A percentile compares a stretch with the other conserved stretches of the same genome.
phyloP scores from a whole-genome alignment of 2,797 vertebrate species.

The Tarsius wallacei region DNA sequence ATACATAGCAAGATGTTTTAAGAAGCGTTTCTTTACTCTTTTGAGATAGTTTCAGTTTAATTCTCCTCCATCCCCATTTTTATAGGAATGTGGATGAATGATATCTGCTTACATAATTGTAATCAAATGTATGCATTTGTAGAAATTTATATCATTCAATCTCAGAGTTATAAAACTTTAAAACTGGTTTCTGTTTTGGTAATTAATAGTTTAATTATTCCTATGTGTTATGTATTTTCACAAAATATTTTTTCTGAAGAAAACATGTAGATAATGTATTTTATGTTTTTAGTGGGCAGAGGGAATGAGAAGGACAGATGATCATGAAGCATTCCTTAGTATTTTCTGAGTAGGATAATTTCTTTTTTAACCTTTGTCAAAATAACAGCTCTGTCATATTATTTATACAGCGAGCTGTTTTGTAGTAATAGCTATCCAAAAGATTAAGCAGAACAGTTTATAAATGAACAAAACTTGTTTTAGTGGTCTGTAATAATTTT shows the following conservation, averaged over 20 bases:
- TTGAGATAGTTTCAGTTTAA: slow-evolving; percentile 14
- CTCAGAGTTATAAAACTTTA: neutral
- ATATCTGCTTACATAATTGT: slow-evolving; percentile 18
- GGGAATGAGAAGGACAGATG: neutral
- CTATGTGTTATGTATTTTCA: neutral
- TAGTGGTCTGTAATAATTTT: slow-evolving; percentile 33
- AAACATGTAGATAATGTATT: neutral
- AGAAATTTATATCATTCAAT: neutral
- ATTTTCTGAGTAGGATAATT: slow-evolving; percentile 46
- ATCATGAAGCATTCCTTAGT: neutral
- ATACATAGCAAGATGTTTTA: neutral
- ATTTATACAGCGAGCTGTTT: neutral
- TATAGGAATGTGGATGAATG: neutral
- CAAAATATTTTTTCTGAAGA: slow-evolving; percentile 33
- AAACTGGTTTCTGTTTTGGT: slow-evolving; percentile 41
- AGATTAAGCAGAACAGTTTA: neutral
- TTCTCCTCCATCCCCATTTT: neutral
- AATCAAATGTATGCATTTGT: neutral
- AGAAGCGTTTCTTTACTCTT: slow-evolving; percentile 11
- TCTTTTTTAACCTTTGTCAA: slow-evolving; percentile 31
- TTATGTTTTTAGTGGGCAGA: neutral
- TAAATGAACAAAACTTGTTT: slow-evolving; percentile 14
- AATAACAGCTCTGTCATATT: neutral
- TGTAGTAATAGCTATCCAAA: neutral
- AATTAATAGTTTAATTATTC: neutral